phyloP scores from a whole-genome alignment of 2,888 invertebrate species.

The Troilus luridus region DNA sequence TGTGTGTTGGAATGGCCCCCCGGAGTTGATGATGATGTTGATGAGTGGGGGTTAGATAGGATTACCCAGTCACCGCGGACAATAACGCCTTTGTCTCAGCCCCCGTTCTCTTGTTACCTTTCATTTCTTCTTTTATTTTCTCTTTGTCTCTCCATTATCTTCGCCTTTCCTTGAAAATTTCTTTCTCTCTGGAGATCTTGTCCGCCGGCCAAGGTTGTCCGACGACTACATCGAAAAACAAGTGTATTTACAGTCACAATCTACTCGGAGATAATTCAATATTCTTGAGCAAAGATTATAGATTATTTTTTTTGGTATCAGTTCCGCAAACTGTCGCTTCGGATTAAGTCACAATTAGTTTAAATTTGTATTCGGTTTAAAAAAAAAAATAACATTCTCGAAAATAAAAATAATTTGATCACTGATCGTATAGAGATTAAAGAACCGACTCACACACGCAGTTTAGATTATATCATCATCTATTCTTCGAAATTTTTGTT shows the following conservation, averaged over 20 bases:
- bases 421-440: no score
- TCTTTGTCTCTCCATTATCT: constrained; percentile 32
- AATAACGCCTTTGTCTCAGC: constrained; percentile 37
- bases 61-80: constrained; percentile 51
- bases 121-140: constrained; percentile 43
- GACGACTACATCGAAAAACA: neutral
- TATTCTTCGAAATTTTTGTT: no score
- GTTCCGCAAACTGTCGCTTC: no score
- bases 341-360: no score
- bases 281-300: neutral
- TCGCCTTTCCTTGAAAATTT: constrained; percentile 24
- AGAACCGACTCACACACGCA: no score
- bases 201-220: neutral
- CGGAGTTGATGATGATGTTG: constrained; percentile 1
- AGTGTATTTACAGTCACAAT: neutral
- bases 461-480: no score
- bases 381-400: no score
- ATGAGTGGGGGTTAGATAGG: constrained; percentile 47
- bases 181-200: constrained; percentile 18
- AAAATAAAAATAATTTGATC: no score
- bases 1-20: neutral
- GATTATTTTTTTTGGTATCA: no score
- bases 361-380: no score
- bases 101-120: constrained; percentile 25
- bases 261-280: neutral